phyloP scores from a whole-genome alignment of 2,113 vertebrate genomes.

The Apodemus speciosus region DNA sequence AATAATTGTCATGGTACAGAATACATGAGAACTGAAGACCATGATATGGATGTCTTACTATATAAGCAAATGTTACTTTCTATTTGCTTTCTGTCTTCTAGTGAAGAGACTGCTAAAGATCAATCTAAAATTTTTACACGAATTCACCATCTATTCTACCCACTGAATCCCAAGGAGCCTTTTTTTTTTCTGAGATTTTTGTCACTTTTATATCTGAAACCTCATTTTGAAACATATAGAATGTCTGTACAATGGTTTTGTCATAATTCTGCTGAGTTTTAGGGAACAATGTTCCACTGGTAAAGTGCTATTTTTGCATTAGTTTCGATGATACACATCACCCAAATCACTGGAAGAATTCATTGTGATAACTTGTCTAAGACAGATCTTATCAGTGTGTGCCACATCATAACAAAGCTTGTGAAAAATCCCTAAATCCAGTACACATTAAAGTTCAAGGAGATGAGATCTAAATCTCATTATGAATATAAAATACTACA shows the following conservation, averaged over 20 bases:
- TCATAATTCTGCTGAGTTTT: background rate
- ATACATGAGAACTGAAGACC: background rate
- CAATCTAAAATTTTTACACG: background rate
- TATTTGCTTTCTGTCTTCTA: background rate
- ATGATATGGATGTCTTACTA: background rate
- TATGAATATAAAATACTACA: background rate
- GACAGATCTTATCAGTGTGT: background rate
- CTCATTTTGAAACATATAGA: background rate
- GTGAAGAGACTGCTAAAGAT: too few relatives aligned
- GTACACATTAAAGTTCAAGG: accelerated
- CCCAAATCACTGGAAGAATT: background rate
- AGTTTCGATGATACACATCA: background rate
- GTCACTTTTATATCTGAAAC: background rate
- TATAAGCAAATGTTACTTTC: background rate
- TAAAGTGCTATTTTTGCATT: background rate
- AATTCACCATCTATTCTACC: too few relatives aligned
- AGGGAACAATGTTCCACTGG: background rate
- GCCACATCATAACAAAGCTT: background rate
- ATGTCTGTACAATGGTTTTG: background rate
- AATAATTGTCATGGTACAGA: background rate
- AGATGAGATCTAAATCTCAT: background rate
- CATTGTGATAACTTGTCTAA: background rate
- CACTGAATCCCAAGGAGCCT: too few relatives aligned
- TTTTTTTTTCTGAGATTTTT: background rate
- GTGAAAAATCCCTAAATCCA: conserved; percentile 14